phyloP scores from a whole-genome alignment of 2,797 vertebrate genomes.

The Poecilia gillii region DNA sequence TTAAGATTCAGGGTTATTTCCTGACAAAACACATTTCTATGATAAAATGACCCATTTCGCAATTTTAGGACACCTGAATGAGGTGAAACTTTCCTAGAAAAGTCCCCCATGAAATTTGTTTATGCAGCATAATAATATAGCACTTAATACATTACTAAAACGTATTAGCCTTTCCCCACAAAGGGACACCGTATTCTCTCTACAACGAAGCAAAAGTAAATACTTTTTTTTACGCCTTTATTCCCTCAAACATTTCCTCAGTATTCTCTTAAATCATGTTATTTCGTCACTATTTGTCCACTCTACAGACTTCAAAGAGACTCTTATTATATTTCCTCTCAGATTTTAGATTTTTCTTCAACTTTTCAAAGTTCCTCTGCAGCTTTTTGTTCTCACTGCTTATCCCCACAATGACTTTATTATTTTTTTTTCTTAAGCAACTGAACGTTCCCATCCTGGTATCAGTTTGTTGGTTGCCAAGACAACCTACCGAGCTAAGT shows the following conservation, averaged over 20 bases:
- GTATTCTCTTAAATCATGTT: background rate
- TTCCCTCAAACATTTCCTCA: background rate
- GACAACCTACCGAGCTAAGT: conserved; percentile 78
- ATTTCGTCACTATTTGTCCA: conserved; percentile 3
- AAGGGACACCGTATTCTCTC: background rate
- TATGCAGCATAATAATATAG: background rate
- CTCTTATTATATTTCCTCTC: background rate
- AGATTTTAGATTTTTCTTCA: background rate
- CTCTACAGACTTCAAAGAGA: background rate
- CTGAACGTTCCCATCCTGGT: conserved; percentile 69
- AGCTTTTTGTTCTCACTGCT: conserved; percentile 17
- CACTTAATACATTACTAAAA: background rate
- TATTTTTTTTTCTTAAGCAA: conserved; percentile 49
- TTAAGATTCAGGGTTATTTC: background rate
- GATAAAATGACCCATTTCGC: background rate
- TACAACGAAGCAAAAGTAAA: background rate
- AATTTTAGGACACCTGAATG: background rate
- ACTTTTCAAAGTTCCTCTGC: background rate
- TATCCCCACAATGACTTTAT: conserved; percentile 29
- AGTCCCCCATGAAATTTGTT: background rate
- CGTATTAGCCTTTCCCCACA: background rate
- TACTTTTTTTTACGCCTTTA: background rate
- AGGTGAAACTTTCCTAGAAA: background rate
- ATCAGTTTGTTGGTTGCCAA: conserved; percentile 83
- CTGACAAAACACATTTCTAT: background rate